Evolutionary conservation across 2,113 vertebrate genomes (phyloP).

Genomic region (Bubo scandiacus): DNA sequence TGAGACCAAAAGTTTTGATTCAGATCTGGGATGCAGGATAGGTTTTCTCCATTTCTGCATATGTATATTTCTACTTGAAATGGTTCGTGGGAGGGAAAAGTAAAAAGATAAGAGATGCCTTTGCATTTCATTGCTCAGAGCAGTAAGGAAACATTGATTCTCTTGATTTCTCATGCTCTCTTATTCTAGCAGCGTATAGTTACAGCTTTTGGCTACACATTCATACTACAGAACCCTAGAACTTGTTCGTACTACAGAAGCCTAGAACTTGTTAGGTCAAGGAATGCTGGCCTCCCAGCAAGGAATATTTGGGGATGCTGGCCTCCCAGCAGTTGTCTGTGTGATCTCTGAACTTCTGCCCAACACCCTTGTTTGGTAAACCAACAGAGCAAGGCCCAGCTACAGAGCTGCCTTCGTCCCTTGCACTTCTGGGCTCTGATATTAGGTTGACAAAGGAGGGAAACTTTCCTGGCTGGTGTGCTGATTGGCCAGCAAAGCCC

Average conservation of each 20-base stretch:
- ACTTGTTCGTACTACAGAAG: neutral
- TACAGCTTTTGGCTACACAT: neutral
- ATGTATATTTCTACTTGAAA: neutral
- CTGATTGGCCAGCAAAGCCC: neutral
- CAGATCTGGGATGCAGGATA: neutral
- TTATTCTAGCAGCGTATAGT: neutral
- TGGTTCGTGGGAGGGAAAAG: neutral
- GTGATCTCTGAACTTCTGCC: neutral
- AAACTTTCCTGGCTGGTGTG: neutral
- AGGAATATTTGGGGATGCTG: neutral
- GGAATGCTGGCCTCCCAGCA: neutral
- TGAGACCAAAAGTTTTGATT: neutral
- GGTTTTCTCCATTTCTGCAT: neutral
- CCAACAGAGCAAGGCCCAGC: neutral
- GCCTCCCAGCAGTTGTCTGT: neutral
- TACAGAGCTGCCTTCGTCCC: neutral
- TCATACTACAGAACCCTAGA: neutral
- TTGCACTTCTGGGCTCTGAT: neutral
- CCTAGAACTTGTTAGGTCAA: neutral
- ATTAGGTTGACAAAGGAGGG: neutral
- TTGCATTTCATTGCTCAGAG: neutral
- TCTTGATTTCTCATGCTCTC: neutral
- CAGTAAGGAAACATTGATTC: neutral
- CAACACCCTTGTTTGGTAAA: neutral
- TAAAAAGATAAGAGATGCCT: neutral